phyloP scores from a whole-genome alignment of 2,888 invertebrate genomes.

The Toxonevra muliebris region DNA sequence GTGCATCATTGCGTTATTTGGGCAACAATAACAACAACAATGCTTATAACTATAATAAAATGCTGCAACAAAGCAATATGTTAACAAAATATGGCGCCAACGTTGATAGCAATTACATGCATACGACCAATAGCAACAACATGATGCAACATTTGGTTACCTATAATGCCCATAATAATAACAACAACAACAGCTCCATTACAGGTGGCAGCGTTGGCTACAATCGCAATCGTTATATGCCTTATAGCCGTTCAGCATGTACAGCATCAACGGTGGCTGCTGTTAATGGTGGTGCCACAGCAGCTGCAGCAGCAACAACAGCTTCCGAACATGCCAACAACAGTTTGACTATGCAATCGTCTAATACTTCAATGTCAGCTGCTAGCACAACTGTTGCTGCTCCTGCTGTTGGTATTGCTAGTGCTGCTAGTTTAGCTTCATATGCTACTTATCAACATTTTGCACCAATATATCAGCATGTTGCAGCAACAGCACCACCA shows the following conservation, averaged over 20 bases:
- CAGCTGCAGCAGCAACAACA: constrained; percentile 29
- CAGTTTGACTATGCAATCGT: constrained; percentile 14
- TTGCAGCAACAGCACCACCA: constrained; percentile 29
- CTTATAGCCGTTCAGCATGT: constrained; percentile 55
- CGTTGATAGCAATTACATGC: too few species aligned
- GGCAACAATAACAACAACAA: too few species aligned
- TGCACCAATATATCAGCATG: constrained; percentile 51
- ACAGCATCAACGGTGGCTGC: constrained; percentile 26
- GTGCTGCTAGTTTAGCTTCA: not conserved
- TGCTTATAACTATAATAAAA: too few species aligned
- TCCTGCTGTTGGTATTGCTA: constrained; percentile 31
- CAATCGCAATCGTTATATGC: constrained; percentile 61
- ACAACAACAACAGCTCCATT: too few species aligned
- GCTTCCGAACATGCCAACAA: constrained; percentile 8
- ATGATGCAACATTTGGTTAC: too few species aligned
- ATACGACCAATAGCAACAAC: too few species aligned
- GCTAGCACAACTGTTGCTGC: constrained; percentile 30
- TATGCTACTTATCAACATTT: constrained; percentile 41
- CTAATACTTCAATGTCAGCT: constrained; percentile 32
- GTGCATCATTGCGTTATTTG: too few species aligned
- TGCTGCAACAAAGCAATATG: too few species aligned
- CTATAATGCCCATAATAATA: too few species aligned
- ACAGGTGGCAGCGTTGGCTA: constrained; percentile 31
- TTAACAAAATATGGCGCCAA: too few species aligned
- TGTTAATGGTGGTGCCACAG: constrained; percentile 30